Evolutionary conservation across 1,140 invertebrate genomes (phyloP).

Genomic region (Magallana gigas): DNA sequence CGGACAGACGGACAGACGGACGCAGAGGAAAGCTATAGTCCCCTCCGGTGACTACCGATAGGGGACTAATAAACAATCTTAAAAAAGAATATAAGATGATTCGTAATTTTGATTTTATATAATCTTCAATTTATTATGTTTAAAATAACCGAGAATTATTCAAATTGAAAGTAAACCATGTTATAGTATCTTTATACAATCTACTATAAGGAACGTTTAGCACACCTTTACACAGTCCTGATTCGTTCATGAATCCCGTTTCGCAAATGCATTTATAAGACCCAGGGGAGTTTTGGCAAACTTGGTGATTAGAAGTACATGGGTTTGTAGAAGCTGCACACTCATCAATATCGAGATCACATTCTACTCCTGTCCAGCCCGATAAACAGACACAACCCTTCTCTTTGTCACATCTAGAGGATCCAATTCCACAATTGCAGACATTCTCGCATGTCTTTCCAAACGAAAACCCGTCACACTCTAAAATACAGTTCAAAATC

Average conservation of each 20-base stretch:
- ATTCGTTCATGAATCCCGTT: conserved; percentile 52
- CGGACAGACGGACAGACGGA: no score
- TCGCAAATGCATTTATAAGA: conserved; percentile 60
- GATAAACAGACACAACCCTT: conserved; percentile 61
- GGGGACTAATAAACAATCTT: no score
- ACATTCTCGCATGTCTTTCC: conserved; percentile 56
- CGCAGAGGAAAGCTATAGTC: no score
- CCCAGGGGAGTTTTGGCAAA: conserved; percentile 62
- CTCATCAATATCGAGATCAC: conserved; percentile 62
- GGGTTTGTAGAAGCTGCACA: conserved; percentile 44
- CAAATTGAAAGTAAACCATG: no score
- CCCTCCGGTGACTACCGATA: no score
- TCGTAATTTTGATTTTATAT: no score
- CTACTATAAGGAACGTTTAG: neutral
- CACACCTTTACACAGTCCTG: conserved; percentile 53
- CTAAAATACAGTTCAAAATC: neutral
- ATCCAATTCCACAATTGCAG: conserved; percentile 56
- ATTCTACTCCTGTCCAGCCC: conserved; percentile 63
- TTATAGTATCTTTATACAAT: no score
- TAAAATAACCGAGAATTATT: no score
- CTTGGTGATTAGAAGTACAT: conserved; percentile 1
- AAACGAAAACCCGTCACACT: conserved; percentile 47
- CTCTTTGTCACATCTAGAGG: conserved; percentile 45
- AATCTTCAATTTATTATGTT: no score
- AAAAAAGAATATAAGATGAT: no score